These are phyloP conservation scores for Malaclemys terrapin DNA, from an alignment of 2,113 vertebrate genomes.

Conservation along the genomic window DNA sequence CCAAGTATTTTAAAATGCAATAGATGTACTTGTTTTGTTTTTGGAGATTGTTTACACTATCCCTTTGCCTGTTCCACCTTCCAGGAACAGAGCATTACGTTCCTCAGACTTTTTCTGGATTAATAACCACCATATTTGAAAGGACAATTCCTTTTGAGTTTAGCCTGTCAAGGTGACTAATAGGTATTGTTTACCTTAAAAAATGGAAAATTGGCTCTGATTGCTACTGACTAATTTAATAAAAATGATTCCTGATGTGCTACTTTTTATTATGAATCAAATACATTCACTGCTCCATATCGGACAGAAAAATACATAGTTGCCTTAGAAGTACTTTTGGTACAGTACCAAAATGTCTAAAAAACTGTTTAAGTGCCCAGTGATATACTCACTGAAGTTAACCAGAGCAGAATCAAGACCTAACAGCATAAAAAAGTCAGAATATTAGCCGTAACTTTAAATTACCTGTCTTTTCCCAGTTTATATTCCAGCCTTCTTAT, in stretches of 20 bases:
- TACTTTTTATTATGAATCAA: neutral
- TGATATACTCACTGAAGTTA: constrained; percentile 38
- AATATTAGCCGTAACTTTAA: constrained; percentile 48
- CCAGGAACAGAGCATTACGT: neutral
- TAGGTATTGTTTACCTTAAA: constrained; percentile 49
- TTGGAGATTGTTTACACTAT: neutral
- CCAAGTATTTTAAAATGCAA: neutral
- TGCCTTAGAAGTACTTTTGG: constrained; percentile 44
- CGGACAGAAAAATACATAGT: neutral
- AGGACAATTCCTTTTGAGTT: constrained; percentile 13
- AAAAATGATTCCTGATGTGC: constrained; percentile 34
- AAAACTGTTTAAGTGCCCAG: neutral
- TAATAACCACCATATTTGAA: constrained; percentile 43
- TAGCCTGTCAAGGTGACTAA: constrained; percentile 26
- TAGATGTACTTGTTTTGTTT: rapidly evolving
- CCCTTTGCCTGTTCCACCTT: neutral
- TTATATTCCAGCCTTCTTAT: constrained; percentile 51
- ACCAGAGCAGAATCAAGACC: constrained; percentile 31
- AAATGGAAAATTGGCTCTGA: neutral
- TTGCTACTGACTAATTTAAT: constrained; percentile 46
- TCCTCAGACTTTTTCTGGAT: constrained; percentile 11
- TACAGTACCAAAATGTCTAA: constrained; percentile 10
- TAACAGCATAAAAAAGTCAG: neutral
- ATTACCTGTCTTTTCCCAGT: constrained; percentile 42
- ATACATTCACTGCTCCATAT: neutral